phyloP scores from a whole-genome alignment of 2,888 invertebrate species.

The Agonopterix alstromeriana region DNA sequence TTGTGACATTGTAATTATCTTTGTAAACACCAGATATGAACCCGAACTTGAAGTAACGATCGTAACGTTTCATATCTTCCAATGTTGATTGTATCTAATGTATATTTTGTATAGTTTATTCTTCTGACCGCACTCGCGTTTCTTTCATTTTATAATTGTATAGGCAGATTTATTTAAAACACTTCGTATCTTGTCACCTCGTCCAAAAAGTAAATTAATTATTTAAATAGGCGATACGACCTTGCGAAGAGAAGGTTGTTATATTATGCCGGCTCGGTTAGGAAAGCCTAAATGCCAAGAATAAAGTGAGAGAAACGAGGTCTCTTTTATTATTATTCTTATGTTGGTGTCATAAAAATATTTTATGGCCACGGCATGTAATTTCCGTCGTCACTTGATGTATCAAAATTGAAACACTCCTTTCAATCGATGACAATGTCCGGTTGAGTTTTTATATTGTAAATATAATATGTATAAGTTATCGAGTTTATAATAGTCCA shows the following conservation, averaged over 20 bases:
- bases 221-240: neutral
- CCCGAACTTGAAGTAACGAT: slow-evolving; percentile 33
- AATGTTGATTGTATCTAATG: slow-evolving; percentile 33
- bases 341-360: slow-evolving; percentile 13
- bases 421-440: slow-evolving; percentile 28
- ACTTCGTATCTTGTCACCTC: neutral
- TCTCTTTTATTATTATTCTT: slow-evolving; percentile 9
- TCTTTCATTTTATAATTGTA: slow-evolving; percentile 19
- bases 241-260: neutral
- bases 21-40: slow-evolving; percentile 36
- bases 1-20: slow-evolving; percentile 10
- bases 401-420: slow-evolving; percentile 12
- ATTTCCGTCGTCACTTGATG: slow-evolving; percentile 17
- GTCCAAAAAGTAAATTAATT: neutral
- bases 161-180: neutral
- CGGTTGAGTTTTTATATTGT: slow-evolving; percentile 56
- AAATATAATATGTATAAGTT: slow-evolving; percentile 45
- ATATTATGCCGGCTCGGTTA: too few species aligned
- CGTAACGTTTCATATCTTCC: slow-evolving; percentile 34
- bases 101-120: slow-evolving; percentile 21
- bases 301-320: slow-evolving; percentile 5
- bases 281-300: too few species aligned
- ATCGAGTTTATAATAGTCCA: slow-evolving; percentile 57
- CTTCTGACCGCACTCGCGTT: slow-evolving; percentile 27
- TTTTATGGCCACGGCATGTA: slow-evolving; percentile 16